Conservation (phyloP, 2,888 invertebrate species). For the Cotesia congregata region DNA sequence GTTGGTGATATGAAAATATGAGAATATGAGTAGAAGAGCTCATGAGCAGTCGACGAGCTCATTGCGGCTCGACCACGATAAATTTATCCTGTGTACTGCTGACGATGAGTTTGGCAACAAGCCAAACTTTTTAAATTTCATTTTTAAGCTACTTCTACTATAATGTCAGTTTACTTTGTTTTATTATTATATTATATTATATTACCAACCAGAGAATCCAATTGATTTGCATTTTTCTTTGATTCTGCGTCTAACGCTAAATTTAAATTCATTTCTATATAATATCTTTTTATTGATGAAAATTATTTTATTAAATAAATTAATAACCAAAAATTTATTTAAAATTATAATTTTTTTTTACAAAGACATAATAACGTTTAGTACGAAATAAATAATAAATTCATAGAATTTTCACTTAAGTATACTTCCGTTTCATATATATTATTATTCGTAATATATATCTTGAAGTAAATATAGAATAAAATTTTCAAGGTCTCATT, state of each 20-base stretch:
- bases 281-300: too few relatives aligned
- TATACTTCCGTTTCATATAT: slow-evolving; percentile 5
- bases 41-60: slow-evolving; percentile 5
- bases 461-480: background rate
- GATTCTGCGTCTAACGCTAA: too few relatives aligned
- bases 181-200: background rate
- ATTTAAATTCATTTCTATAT: too few relatives aligned
- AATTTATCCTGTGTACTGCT: slow-evolving; percentile 6
- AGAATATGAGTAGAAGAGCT: background rate
- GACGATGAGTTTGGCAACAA: slow-evolving; percentile 20
- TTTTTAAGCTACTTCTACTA: slow-evolving; percentile 17
- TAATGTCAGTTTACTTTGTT: slow-evolving; percentile 15
- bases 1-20: too few relatives aligned
- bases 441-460: slow-evolving; percentile 13
- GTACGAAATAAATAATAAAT: background rate
- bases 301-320: background rate
- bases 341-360: background rate
- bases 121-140: slow-evolving; percentile 31
- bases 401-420: background rate
- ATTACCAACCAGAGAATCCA: background rate
- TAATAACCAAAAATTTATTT: background rate
- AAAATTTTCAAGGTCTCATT: background rate
- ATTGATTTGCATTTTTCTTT: background rate
- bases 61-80: background rate
- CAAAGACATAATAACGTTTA: background rate